Evolutionary conservation across 37 sponge, comb jelly and placozoan species (phyloP).

Genomic region (Diacarnus erythraeanus): DNA sequence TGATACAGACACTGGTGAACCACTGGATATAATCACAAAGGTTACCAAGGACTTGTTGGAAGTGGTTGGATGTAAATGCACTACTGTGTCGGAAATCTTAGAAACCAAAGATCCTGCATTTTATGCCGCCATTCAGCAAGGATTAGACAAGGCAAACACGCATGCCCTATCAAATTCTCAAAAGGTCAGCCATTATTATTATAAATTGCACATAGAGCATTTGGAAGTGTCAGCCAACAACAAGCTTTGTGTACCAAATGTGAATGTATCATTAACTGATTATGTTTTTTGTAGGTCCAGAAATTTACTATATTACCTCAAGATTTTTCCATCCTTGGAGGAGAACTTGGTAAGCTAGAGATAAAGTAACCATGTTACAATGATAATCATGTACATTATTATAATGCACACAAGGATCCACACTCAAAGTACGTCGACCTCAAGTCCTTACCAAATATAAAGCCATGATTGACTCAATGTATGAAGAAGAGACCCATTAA

Average conservation of each 20-base stretch:
- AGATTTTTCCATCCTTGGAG: slow-evolving; percentile 85
- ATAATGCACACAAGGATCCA: slow-evolving; percentile 63
- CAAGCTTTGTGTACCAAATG: not conserved
- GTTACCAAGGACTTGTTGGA: slow-evolving; percentile 28
- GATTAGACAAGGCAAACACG: slow-evolving; percentile 64
- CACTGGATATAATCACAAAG: slow-evolving; percentile 56
- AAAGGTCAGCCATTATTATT: too few species aligned
- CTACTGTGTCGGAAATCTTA: slow-evolving; percentile 73
- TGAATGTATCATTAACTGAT: not conserved
- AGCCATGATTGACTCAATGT: slow-evolving; percentile 72
- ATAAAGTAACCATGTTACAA: not conserved
- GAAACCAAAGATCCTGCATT: slow-evolving; percentile 57
- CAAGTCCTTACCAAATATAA: slow-evolving; percentile 63
- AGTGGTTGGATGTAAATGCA: slow-evolving; percentile 40
- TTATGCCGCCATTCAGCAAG: slow-evolving; percentile 76
- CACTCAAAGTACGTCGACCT: slow-evolving; percentile 77
- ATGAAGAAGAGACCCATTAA: slow-evolving; percentile 11
- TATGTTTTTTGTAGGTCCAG: slow-evolving; percentile 15
- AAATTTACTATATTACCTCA: slow-evolving; percentile 62
- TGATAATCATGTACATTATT: slow-evolving; percentile 6
- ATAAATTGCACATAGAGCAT: too few species aligned
- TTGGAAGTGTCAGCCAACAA: too few species aligned
- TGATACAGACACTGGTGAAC: slow-evolving; percentile 70
- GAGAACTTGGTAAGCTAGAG: slow-evolving; percentile 76
- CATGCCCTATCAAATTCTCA: slow-evolving; percentile 76